phyloP scores from a whole-genome alignment of 2,888 invertebrate genomes.

The Phymatocera aterrima region DNA sequence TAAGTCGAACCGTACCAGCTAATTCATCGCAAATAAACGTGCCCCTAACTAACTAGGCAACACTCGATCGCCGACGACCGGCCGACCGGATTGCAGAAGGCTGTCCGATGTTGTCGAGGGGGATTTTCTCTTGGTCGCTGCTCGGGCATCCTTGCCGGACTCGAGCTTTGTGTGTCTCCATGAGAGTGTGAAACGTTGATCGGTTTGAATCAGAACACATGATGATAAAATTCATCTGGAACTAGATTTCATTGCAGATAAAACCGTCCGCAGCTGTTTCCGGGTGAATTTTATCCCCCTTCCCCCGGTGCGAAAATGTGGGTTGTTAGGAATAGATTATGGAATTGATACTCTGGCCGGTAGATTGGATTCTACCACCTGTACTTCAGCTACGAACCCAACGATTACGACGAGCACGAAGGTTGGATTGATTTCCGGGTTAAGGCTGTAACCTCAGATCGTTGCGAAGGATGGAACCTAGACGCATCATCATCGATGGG shows the following conservation, averaged over 20 bases:
- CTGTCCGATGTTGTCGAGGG: neutral
- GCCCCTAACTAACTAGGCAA: conserved; percentile 56
- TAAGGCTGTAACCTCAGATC: conserved; percentile 9
- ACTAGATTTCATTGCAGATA: neutral
- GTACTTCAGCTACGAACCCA: neutral
- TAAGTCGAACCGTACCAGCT: conserved; percentile 54
- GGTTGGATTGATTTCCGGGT: conserved; percentile 30
- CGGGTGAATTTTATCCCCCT: neutral
- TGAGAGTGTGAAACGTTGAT: neutral
- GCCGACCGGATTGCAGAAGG: conserved; percentile 1
- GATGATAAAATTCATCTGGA: neutral
- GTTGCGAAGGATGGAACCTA: no score
- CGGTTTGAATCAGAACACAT: conserved; percentile 3
- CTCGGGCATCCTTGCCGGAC: neutral
- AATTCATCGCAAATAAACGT: conserved; percentile 58
- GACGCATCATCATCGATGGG: neutral
- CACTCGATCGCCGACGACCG: conserved; percentile 49
- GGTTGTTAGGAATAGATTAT: neutral
- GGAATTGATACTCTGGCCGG: neutral
- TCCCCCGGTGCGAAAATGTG: neutral
- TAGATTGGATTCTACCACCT: conserved; percentile 2
- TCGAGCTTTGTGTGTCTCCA: neutral
- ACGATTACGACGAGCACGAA: conserved; percentile 6
- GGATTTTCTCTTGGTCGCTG: neutral
- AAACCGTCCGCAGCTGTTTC: neutral